Evolutionary conservation across 2,113 vertebrate genomes (phyloP).

Genomic region (Antennarius striatus): DNA sequence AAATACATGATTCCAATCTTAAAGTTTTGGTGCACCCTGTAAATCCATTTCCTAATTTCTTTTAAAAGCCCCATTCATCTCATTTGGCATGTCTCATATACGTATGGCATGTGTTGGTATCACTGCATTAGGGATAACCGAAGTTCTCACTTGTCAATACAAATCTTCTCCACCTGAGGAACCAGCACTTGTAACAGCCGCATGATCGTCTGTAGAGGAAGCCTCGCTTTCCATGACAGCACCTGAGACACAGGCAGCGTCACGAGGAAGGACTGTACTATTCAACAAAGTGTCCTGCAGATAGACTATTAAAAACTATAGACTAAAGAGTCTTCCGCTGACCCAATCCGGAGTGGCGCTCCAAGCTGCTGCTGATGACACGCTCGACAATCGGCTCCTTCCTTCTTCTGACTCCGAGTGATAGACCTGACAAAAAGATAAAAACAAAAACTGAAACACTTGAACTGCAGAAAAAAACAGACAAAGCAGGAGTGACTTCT

Average conservation of each 20-base stretch:
- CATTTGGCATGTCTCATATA: too few relatives aligned
- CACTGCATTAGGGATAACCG: too few relatives aligned
- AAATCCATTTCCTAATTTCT: too few relatives aligned
- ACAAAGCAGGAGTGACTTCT: not conserved
- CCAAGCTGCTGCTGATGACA: conserved; percentile 82
- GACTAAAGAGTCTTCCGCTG: conserved; percentile 34
- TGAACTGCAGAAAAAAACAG: not conserved
- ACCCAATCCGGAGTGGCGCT: conserved; percentile 91
- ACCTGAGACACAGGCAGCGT: conserved; percentile 73
- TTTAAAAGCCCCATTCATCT: too few relatives aligned
- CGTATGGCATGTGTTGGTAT: too few relatives aligned
- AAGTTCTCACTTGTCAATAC: conserved; percentile 93
- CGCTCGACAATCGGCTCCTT: conserved; percentile 81
- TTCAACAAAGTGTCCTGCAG: not conserved
- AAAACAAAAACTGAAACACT: not conserved
- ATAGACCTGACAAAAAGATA: conserved; percentile 51
- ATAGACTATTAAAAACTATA: not conserved
- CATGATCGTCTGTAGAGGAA: conserved; percentile 98
- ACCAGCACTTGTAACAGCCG: conserved; percentile 94
- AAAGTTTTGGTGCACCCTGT: too few relatives aligned
- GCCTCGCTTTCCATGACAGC: conserved; percentile 91
- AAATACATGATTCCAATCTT: too few relatives aligned
- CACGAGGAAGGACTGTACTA: too few relatives aligned
- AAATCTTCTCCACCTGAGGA: conserved; percentile 99
- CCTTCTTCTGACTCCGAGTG: conserved; percentile 64